phyloP scores from a whole-genome alignment of 1,140 invertebrate genomes.

The Centruroides sculpturatus region DNA sequence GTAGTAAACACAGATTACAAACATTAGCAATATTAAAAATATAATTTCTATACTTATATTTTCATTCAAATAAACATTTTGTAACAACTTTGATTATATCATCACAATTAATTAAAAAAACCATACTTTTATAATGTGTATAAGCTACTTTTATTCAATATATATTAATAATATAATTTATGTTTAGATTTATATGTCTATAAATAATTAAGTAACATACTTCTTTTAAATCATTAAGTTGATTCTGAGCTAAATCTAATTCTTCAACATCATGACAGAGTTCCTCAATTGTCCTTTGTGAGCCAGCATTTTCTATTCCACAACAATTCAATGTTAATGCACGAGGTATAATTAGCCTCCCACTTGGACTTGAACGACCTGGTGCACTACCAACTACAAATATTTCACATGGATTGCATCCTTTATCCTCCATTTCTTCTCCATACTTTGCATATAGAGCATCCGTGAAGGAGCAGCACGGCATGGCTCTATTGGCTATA shows the following conservation, averaged over 20 bases:
- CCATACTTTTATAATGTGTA: too few species aligned
- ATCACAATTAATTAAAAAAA: too few species aligned
- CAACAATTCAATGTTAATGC: conserved; percentile 18
- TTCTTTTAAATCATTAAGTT: conserved; percentile 67
- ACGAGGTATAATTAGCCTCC: conserved; percentile 17
- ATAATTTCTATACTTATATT: too few species aligned
- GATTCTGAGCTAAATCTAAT: conserved; percentile 79
- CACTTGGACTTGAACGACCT: conserved; percentile 12
- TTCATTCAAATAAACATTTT: too few species aligned
- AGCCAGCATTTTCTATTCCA: conserved; percentile 17
- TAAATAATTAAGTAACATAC: conserved; percentile 30
- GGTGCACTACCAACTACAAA: conserved; percentile 15
- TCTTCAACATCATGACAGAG: conserved; percentile 75
- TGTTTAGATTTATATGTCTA: neutral
- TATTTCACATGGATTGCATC: conserved; percentile 7
- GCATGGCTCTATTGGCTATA: conserved; percentile 1
- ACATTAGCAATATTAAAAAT: too few species aligned
- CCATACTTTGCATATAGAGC: conserved; percentile 12
- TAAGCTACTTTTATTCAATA: neutral
- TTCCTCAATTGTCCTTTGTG: conserved; percentile 37
- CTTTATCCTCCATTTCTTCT: conserved; percentile 8
- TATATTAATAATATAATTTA: neutral
- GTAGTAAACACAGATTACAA: too few species aligned
- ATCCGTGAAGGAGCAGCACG: conserved; percentile 14
- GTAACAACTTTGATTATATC: too few species aligned